Conservation (phyloP, 2,113 vertebrate genomes). For the Proteles cristata region DNA sequence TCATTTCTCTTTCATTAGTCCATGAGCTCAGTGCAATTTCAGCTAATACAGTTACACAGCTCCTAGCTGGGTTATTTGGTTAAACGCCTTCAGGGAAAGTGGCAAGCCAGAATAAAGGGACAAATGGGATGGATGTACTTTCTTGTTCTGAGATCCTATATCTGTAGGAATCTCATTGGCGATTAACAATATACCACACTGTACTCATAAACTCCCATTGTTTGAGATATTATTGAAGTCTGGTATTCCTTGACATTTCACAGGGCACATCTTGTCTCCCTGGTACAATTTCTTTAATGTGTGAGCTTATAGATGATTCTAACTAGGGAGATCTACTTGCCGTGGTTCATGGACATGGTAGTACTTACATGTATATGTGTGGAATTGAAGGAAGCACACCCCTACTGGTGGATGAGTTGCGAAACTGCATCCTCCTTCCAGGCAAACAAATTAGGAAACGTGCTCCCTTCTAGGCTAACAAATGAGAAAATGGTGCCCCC, state of each 20-base stretch:
- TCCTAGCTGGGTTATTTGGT: conserved; percentile 72
- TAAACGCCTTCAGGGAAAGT: conserved; percentile 63
- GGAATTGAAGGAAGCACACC: background rate
- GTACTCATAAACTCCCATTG: background rate
- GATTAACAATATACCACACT: background rate
- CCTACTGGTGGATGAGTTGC: background rate
- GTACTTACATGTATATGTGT: background rate
- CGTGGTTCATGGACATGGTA: background rate
- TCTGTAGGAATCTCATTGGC: background rate
- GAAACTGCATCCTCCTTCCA: background rate
- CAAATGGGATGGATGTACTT: background rate
- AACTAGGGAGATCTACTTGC: background rate
- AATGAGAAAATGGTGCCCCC: background rate
- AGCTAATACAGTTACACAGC: conserved; percentile 59
- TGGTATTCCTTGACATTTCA: conserved; percentile 10
- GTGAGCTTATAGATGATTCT: background rate
- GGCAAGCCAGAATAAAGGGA: conserved; percentile 56
- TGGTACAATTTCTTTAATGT: background rate
- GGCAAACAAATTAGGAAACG: conserved; percentile 9
- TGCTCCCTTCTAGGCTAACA: background rate
- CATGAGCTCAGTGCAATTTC: conserved; percentile 63
- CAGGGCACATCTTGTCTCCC: background rate
- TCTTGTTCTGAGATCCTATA: conserved; percentile 43
- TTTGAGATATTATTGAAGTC: conserved; percentile 19
- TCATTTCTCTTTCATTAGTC: conserved; percentile 75